A percentile compares a stretch with the other conserved stretches of the same genome.
Evolutionary conservation across 2,113 vertebrate species (phyloP).

Genomic region (Halcyon malimbica): DNA sequence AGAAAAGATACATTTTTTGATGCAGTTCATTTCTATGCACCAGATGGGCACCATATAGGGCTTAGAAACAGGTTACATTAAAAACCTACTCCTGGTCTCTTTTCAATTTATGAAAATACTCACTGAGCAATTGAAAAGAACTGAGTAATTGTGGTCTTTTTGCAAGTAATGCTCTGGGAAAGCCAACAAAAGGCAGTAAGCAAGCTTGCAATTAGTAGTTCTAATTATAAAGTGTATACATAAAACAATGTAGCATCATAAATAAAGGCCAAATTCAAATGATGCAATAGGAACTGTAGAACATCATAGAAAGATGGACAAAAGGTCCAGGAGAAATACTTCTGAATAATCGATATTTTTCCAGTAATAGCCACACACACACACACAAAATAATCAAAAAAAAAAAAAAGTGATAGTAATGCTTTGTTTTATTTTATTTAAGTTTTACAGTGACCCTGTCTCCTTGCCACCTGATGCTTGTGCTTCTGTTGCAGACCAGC

Average conservation of each 20-base stretch:
- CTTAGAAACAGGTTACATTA: background rate
- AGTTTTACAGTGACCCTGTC: background rate
- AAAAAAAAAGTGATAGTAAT: background rate
- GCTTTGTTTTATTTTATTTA: background rate
- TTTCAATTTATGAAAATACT: background rate
- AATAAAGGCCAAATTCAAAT: constrained; percentile 39
- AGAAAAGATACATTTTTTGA: background rate
- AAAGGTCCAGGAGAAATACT: background rate
- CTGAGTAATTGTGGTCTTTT: constrained; percentile 10
- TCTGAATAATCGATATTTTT: background rate
- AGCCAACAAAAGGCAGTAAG: constrained; percentile 7
- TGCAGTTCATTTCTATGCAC: background rate
- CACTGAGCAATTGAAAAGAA: background rate
- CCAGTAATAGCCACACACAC: background rate
- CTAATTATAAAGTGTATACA: constrained; percentile 47
- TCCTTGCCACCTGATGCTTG: background rate
- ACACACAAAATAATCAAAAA: background rate
- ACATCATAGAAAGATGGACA: background rate
- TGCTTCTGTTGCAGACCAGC: background rate
- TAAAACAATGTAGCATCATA: constrained; percentile 11
- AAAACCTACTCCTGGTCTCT: background rate
- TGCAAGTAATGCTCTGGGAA: constrained; percentile 23
- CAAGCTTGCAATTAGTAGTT: constrained; percentile 52
- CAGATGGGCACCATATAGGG: background rate
- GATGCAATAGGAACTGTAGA: background rate